A percentile compares a stretch with the other conserved stretches of the same genome.
phyloP scores from a whole-genome alignment of 2,113 vertebrate genomes.

The Vireo altiloquus region DNA sequence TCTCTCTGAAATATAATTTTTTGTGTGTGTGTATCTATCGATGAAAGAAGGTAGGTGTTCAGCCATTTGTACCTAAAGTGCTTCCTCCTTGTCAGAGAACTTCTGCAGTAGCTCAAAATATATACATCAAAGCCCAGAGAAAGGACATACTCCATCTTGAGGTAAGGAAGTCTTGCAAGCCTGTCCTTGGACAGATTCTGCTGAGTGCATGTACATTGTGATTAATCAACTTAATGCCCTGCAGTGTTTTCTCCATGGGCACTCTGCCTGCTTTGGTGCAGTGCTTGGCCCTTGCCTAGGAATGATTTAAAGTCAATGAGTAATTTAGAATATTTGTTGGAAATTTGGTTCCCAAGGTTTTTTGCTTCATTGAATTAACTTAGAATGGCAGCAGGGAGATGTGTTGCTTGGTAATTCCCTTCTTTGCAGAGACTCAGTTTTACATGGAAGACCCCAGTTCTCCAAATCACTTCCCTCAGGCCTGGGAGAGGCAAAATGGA shows the following conservation, averaged over 20 bases:
- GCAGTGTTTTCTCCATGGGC: neutral
- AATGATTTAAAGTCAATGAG: neutral
- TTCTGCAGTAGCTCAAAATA: neutral
- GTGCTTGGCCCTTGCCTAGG: neutral
- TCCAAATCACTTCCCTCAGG: neutral
- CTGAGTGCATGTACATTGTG: neutral
- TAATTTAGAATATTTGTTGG: neutral
- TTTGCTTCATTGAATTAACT: neutral
- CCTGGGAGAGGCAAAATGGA: neutral
- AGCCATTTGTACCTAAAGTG: neutral
- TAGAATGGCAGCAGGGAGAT: neutral
- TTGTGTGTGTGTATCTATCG: neutral
- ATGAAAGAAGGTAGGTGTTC: neutral
- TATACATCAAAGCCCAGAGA: neutral
- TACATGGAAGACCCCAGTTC: neutral
- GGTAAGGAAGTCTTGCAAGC: neutral
- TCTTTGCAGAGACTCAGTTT: neutral
- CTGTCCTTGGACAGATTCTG: neutral
- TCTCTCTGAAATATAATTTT: neutral
- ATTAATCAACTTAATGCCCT: neutral
- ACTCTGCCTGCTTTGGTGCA: neutral
- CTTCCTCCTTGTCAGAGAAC: neutral
- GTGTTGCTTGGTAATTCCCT: neutral
- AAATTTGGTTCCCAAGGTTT: neutral
- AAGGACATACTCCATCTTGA: neutral